Conservation (phyloP, 1,140 invertebrate species). For the Stratiolaelaps scimitus region DNA sequence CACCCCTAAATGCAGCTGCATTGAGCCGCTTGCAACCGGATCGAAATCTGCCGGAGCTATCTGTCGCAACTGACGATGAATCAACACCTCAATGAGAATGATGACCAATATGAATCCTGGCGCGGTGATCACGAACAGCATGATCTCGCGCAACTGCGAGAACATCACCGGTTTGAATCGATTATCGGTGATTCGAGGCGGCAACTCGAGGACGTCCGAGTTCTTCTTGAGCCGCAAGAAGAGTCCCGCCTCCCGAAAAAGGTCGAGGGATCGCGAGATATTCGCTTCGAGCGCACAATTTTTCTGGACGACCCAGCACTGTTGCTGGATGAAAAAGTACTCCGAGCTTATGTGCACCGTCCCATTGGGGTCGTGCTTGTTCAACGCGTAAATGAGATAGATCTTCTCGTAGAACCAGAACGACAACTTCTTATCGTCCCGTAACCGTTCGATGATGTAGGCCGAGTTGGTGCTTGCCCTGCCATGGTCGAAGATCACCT, state of each 20-base stretch:
- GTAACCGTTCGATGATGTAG: background rate
- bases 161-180: background rate
- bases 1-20: too few relatives aligned
- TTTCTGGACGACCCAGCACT: conserved; percentile 18
- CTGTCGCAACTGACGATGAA: too few relatives aligned
- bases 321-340: background rate
- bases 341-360: conserved; percentile 18
- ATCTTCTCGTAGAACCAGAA: conserved; percentile 2
- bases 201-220: background rate
- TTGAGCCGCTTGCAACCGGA: too few relatives aligned
- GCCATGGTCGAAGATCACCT: background rate
- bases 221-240: background rate
- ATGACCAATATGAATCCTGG: too few relatives aligned
- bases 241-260: background rate
- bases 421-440: background rate
- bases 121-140: background rate
- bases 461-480: background rate
- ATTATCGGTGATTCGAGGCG: background rate
- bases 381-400: conserved; percentile 11
- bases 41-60: too few relatives aligned
- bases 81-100: too few relatives aligned
- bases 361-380: background rate
- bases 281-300: background rate
- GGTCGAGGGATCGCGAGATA: background rate
- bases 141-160: background rate